phyloP scores from a whole-genome alignment of 2,888 invertebrate genomes.

The Drosophila trichaetosa region DNA sequence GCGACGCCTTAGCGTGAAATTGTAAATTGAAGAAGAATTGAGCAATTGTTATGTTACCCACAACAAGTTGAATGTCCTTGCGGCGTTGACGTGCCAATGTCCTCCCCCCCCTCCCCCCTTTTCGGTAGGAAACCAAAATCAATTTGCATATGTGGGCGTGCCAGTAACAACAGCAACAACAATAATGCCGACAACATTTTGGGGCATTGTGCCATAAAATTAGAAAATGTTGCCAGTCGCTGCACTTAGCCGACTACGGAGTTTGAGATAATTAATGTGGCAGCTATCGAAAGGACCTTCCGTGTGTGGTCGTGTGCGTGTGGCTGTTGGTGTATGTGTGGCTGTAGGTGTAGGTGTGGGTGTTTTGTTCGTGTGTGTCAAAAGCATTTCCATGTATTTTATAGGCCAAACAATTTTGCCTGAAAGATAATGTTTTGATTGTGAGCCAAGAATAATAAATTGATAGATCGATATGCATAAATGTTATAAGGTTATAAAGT shows the following conservation, averaged over 20 bases:
- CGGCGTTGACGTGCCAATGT: constrained; percentile 39
- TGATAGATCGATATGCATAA: background rate
- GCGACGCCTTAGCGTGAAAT: constrained; percentile 12
- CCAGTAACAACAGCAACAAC: constrained; percentile 12
- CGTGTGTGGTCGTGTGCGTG: background rate
- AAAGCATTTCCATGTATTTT: constrained; percentile 31
- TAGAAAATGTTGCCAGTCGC: constrained; percentile 50
- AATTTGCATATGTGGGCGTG: constrained; percentile 68
- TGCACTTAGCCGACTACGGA: constrained; percentile 36
- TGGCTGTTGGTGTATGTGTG: background rate
- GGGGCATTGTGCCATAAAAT: constrained; percentile 56
- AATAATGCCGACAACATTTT: constrained; percentile 35
- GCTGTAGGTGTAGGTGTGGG: background rate
- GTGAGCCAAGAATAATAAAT: background rate
- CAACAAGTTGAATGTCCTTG: constrained; percentile 66
- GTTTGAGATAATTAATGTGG: constrained; percentile 61
- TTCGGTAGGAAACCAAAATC: constrained; percentile 39
- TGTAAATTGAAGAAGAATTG: constrained; percentile 22
- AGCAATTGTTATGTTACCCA: constrained; percentile 15
- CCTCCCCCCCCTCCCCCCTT: background rate
- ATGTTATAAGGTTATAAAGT: background rate
- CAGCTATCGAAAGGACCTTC: constrained; percentile 28
- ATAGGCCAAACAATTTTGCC: constrained; percentile 4
- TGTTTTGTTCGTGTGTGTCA: background rate
- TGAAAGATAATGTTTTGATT: background rate